Evolutionary conservation across 2,797 vertebrate species (phyloP), one percentile per base, ranked within the genome.

Genomic region (Hozukius guyotensis): DNA sequence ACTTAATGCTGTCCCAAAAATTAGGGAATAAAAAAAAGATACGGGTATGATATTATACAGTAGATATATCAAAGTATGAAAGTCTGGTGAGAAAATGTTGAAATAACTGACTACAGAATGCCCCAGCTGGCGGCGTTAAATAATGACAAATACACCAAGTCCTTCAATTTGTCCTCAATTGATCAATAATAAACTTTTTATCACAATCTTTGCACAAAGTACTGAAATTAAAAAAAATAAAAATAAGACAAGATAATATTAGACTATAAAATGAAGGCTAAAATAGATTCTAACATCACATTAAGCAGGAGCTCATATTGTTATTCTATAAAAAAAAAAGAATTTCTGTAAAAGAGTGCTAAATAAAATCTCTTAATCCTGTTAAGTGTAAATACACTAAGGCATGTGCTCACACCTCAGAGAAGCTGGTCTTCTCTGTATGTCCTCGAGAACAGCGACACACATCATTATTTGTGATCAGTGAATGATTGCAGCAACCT

Each of bases 391-490:
- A 18, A 18, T 46, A 16, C 42, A 46, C 42, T 18, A 46, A 49
- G 46, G 18, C 46, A 52, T 4, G 16, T 46, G 49, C 49, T 52
- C 18, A 46, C 46, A 56, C 29, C 27, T 57, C 8, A 20, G 20
- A 34, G 70, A 36, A 31, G 20, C 63, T 5, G 1, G 5, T 60
- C 20, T 20, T 57, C 25, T 27, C 3, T 32, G 18, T 8, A 2
- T 12, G 14, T 60, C 27, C 36, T 31, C 4, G 52, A 27, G 18
- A 59, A 56, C 53, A 38, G 67, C 1, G 25, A 31, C 31, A 55
- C 29, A 20, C 61, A 38, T 72, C 24, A 27, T 52, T 56, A 67
- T 68, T 68, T 72, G 36, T 66, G 18, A 77, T 77, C 70, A 80
- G 53, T 38, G 65, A 81, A 22, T 31, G 65, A 82, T 66, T 72